These are phyloP conservation scores for Piscicola geometra DNA, from an alignment of 2,888 invertebrate species.

Conservation along the genomic window DNA sequence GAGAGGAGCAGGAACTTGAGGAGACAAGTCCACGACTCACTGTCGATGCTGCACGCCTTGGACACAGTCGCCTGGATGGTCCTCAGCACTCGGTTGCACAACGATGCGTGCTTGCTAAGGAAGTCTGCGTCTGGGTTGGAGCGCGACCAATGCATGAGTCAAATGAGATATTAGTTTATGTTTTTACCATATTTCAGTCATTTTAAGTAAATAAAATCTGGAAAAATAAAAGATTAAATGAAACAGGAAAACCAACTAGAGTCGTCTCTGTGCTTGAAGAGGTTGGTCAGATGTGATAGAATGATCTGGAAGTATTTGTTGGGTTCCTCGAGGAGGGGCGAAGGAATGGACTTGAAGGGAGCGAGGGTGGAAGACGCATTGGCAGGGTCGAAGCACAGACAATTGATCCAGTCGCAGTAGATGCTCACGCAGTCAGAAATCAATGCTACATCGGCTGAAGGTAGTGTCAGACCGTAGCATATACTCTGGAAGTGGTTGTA, in stretches of 20 bases:
- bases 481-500: conserved; percentile 71
- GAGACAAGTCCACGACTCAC: conserved; percentile 77
- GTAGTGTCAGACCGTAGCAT: conserved; percentile 83
- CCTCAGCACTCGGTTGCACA: conserved; percentile 20
- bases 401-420: conserved; percentile 92
- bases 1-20: conserved; percentile 81
- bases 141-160: too few relatives aligned
- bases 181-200: too few relatives aligned
- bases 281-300: conserved; percentile 83
- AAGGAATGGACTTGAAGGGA: conserved; percentile 65
- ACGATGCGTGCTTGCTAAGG: conserved; percentile 70
- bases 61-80: conserved; percentile 71
- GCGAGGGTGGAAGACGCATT: not conserved
- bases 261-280: conserved; percentile 86
- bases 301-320: conserved; percentile 84
- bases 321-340: conserved; percentile 80
- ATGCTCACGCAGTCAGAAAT: conserved; percentile 92
- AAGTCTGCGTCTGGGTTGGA: conserved; percentile 3
- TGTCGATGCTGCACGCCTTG: conserved; percentile 52
- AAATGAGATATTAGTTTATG: too few relatives aligned
- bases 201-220: too few relatives aligned
- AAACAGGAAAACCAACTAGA: conserved; percentile 57
- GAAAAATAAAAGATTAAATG: not conserved
- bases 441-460: conserved; percentile 83
- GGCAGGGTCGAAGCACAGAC: conserved; percentile 64